Conservation (phyloP, 1,140 invertebrate genomes). For the Euborellia annulipes region DNA sequence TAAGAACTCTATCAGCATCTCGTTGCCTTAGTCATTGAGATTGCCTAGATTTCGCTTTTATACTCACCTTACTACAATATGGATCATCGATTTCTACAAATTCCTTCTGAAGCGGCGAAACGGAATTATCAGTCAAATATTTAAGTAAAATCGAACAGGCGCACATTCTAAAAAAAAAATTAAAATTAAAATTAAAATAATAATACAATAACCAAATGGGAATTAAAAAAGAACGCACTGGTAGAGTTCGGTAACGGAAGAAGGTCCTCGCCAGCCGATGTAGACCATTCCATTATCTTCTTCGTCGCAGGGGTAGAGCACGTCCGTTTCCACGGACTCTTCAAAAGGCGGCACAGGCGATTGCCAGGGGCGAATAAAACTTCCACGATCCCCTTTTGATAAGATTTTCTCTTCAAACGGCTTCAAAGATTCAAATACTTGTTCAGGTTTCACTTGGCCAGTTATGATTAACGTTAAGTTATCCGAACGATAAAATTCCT, state of each 20-base stretch:
- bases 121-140: constrained; percentile 70
- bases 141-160: constrained; percentile 56
- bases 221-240: constrained; percentile 21
- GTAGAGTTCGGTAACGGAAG: constrained; percentile 36
- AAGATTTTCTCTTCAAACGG: constrained; percentile 66
- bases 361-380: constrained; percentile 62
- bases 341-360: constrained; percentile 43
- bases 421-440: constrained; percentile 57
- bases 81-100: constrained; percentile 76
- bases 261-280: constrained; percentile 71
- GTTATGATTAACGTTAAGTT: constrained; percentile 74
- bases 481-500: constrained; percentile 76
- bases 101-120: constrained; percentile 64
- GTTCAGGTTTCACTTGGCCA: constrained; percentile 57
- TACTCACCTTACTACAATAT: constrained; percentile 57
- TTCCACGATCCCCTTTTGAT: constrained; percentile 38
- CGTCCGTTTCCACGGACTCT: constrained; percentile 30
- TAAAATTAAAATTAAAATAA: no score
- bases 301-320: constrained; percentile 68
- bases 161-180: constrained; percentile 30
- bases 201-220: neutral
- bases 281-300: constrained; percentile 69
- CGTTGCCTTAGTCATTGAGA: no score
- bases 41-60: no score
- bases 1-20: no score